phyloP scores from a whole-genome alignment of 2,888 invertebrate genomes.

The Platycnemis pennipes region DNA sequence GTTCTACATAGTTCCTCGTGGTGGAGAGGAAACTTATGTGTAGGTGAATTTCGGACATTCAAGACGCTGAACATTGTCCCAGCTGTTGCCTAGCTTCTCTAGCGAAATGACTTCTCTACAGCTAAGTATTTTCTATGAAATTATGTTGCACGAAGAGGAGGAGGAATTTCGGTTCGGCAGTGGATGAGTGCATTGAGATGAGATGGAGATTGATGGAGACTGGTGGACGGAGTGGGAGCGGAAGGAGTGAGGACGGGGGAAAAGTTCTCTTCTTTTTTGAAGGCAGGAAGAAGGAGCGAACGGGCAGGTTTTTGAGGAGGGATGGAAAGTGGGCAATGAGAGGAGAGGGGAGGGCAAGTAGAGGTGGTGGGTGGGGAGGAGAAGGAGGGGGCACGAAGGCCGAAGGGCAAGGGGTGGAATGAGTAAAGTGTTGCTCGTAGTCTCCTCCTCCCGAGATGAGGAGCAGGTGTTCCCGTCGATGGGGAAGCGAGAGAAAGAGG shows the following conservation, averaged over 20 bases:
- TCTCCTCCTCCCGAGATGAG: not conserved
- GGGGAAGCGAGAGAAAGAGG: not conserved
- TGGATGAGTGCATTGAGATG: not conserved
- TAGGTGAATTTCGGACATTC: too few relatives aligned
- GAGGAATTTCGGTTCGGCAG: not conserved
- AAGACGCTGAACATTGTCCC: too few relatives aligned
- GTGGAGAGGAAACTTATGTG: too few relatives aligned
- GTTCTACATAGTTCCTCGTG: too few relatives aligned
- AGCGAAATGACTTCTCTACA: too few relatives aligned
- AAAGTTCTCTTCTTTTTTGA: too few relatives aligned
- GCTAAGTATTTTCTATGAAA: too few relatives aligned
- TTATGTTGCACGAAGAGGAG: not conserved
- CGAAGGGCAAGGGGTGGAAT: not conserved
- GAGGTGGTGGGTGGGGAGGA: not conserved
- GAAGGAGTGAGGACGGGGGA: not conserved
- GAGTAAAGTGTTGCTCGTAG: conserved; percentile 2
- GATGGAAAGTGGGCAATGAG: too few relatives aligned
- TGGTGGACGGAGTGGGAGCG: not conserved
- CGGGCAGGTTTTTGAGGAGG: not conserved
- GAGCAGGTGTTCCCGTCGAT: conserved; percentile 9
- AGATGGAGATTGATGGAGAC: not conserved
- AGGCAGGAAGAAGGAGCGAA: not conserved
- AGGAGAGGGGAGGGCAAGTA: not conserved
- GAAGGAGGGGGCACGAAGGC: not conserved
- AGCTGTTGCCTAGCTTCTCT: too few relatives aligned